These are phyloP conservation scores for Drosophila punjabiensis DNA, from an alignment of 1,140 invertebrate species.

Conservation along the genomic window DNA sequence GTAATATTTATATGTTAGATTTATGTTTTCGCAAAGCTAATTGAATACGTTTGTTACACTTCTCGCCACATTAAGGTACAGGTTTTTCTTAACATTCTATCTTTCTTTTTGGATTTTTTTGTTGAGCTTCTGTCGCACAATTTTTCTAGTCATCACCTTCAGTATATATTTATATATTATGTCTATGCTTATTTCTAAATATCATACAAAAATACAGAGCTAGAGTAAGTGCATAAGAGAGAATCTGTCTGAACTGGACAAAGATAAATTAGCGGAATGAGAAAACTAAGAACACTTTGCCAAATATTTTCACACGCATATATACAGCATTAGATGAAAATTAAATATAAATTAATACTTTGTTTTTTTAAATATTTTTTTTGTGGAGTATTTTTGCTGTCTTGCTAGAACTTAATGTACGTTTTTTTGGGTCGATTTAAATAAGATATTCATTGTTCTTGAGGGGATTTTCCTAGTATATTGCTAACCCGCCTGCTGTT, in stretches of 20 bases:
- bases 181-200: slow-evolving; percentile 25
- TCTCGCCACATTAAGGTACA: slow-evolving; percentile 68
- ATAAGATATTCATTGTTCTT: slow-evolving; percentile 32
- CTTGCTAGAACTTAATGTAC: slow-evolving; percentile 28
- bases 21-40: slow-evolving; percentile 65
- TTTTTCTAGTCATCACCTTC: slow-evolving; percentile 30
- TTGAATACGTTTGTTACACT: slow-evolving; percentile 71
- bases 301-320: slow-evolving; percentile 13
- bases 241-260: slow-evolving; percentile 22
- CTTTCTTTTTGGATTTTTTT: slow-evolving; percentile 69
- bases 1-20: slow-evolving; percentile 39
- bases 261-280: slow-evolving; percentile 53
- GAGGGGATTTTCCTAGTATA: slow-evolving; percentile 22
- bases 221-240: slow-evolving; percentile 21
- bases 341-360: slow-evolving; percentile 63
- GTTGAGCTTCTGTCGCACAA: slow-evolving; percentile 63
- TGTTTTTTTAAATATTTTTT: slow-evolving; percentile 56
- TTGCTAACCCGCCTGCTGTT: slow-evolving; percentile 44
- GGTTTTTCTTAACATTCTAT: slow-evolving; percentile 29
- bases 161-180: slow-evolving; percentile 19
- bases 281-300: slow-evolving; percentile 32
- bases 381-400: slow-evolving; percentile 61
- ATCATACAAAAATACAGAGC: slow-evolving; percentile 38
- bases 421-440: slow-evolving; percentile 33
- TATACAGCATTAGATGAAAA: slow-evolving; percentile 38